Evolutionary conservation across 2,797 vertebrate species (phyloP), one percentile per base, ranked within the genome.

Genomic region (Percopsis omiscomaycus): DNA sequence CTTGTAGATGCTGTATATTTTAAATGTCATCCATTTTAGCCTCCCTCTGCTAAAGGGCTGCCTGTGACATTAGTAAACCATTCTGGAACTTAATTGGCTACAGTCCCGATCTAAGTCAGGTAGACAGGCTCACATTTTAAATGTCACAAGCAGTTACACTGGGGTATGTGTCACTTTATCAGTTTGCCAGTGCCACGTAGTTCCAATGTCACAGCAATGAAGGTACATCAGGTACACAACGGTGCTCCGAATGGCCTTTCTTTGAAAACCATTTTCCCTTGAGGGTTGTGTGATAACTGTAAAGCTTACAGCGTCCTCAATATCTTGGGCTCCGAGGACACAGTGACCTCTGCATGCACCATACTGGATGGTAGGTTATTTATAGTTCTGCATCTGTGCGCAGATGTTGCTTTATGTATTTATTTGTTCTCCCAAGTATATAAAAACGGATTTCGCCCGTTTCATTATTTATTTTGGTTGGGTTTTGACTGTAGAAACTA

Each of bases 121-220:
- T 78, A 66, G 79, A 68, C 85, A 59, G 73, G 57, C 57, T 79
- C 55, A 37, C 72, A 72, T 86, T 88, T 6, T 86, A 91, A 91
- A 92, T 92, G 88, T 89, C 90, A 91, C 70, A 56, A 16, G 3
- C 60, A 67, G 75, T 83, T 73, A 74, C 64, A 71, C 58, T 65
- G 55, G 48, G 63, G 56, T 67, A 59, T 78, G 65, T 70, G 77
- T 78, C 79, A 61, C 48, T 73, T 81, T 79, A 77, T 60, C 55
- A 61, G 32, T 37, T 37, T 37, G 32, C 32, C 32, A 58, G 27
- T 71, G 71, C 72, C 77, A 80, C 79, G 69, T 63, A 60, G 58
- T 63, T 52, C 44, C 48, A 55, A 62, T 60, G 47, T 55, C 57
- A 59, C 47, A 11, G 67, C 64, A 50, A 61, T 63, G 56, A 71